A percentile compares a stretch with the other conserved stretches of the same genome.
phyloP scores from a whole-genome alignment of 1,140 invertebrate genomes.

The Brachionus rubens region DNA sequence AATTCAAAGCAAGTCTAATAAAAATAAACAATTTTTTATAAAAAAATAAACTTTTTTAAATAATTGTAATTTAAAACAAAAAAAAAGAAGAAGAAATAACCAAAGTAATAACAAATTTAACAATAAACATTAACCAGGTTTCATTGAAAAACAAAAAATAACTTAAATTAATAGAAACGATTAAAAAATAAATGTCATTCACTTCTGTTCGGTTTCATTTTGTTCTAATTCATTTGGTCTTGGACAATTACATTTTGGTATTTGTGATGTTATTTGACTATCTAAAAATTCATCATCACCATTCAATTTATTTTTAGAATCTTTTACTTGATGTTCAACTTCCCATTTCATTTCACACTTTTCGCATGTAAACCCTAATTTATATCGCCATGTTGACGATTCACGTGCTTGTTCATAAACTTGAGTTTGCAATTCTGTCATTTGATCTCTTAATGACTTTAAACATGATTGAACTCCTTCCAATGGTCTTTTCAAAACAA shows the following conservation, averaged over 20 bases:
- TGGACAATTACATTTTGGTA: conserved; percentile 40
- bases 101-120: too few species aligned
- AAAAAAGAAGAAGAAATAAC: too few species aligned
- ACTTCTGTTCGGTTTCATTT: background rate
- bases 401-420: conserved; percentile 36
- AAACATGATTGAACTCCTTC: conserved; percentile 42
- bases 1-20: too few species aligned
- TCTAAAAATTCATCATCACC: conserved; percentile 41
- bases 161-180: too few species aligned
- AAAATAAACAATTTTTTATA: too few species aligned
- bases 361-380: conserved; percentile 43
- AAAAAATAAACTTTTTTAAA: too few species aligned
- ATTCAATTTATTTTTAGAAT: conserved; percentile 5
- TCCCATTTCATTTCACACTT: conserved; percentile 47
- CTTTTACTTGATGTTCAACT: conserved; percentile 41
- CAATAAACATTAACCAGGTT: too few species aligned
- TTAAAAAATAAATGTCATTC: too few species aligned
- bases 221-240: background rate
- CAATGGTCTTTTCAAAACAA: conserved; percentile 16
- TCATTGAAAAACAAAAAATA: too few species aligned
- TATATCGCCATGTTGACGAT: conserved; percentile 36
- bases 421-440: conserved; percentile 45
- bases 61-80: too few species aligned
- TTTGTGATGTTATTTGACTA: conserved; percentile 17
- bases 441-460: conserved; percentile 37